These are phyloP conservation scores for Xenus cinereus DNA, from an alignment of 2,113 vertebrate genomes.

Conservation along the genomic window DNA sequence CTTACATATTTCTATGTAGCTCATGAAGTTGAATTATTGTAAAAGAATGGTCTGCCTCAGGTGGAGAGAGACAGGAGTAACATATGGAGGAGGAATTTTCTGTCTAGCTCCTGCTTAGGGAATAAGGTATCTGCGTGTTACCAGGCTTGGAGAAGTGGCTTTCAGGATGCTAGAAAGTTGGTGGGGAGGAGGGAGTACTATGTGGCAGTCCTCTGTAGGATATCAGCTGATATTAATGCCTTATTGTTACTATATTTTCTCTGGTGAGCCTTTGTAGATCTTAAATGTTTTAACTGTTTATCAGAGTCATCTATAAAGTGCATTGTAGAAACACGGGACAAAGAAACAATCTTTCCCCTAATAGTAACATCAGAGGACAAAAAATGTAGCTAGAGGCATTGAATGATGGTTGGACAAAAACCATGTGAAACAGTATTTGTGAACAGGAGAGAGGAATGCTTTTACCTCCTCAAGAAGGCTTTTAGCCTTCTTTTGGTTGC, in stretches of 20 bases:
- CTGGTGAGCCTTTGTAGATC: background rate
- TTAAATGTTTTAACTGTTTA: background rate
- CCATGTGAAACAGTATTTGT: accelerated
- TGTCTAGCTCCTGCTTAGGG: background rate
- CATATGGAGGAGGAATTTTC: background rate
- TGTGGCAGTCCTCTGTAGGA: background rate
- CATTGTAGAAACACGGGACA: background rate
- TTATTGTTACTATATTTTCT: background rate
- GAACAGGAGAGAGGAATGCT: background rate
- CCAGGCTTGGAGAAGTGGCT: background rate
- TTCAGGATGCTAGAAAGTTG: background rate
- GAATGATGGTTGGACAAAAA: background rate
- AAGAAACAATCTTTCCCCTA: background rate
- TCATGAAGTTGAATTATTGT: background rate
- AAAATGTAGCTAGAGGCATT: background rate
- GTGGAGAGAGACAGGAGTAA: background rate
- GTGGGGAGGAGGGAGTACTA: background rate
- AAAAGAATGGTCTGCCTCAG: background rate
- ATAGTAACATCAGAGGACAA: background rate
- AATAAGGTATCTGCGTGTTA: background rate
- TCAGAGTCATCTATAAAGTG: background rate
- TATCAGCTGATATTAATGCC: background rate
- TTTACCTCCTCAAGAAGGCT: background rate
- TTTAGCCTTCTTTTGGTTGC: background rate
- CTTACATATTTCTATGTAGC: background rate